phyloP scores from a whole-genome alignment of 2,113 vertebrate species.

The Vulpes vulpes region DNA sequence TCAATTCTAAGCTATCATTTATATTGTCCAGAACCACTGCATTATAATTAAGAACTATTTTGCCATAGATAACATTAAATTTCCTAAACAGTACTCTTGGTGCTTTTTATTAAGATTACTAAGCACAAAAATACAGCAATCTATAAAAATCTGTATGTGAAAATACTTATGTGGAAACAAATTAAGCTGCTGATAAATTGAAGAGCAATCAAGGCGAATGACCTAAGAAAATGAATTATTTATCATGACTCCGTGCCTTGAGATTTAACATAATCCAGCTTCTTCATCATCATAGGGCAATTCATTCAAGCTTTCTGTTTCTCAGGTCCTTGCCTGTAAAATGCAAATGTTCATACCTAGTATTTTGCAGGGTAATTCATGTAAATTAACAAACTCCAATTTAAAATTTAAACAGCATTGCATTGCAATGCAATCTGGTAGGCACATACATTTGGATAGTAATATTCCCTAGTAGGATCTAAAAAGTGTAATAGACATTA shows the following conservation, averaged over 20 bases:
- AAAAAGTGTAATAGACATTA: not conserved
- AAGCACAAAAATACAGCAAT: constrained; percentile 36
- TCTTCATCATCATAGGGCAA: constrained; percentile 18
- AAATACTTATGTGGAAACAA: constrained; percentile 64
- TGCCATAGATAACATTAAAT: constrained; percentile 58
- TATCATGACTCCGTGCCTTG: constrained; percentile 45
- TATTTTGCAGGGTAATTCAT: constrained; percentile 12
- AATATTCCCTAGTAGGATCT: not conserved
- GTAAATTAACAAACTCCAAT: constrained; percentile 59
- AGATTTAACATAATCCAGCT: constrained; percentile 9
- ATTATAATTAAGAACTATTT: constrained; percentile 76
- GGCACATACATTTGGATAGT: not conserved
- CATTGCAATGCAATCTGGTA: not conserved
- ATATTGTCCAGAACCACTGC: constrained; percentile 69
- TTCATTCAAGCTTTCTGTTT: not conserved
- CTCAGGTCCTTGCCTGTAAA: not conserved
- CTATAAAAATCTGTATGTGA: constrained; percentile 54
- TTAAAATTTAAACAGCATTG: constrained; percentile 62
- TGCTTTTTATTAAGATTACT: constrained; percentile 70
- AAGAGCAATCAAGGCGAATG: constrained; percentile 38
- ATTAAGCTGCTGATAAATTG: constrained; percentile 38
- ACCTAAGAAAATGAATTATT: constrained; percentile 61
- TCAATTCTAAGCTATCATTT: constrained; percentile 72
- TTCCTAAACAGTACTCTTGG: constrained; percentile 68
- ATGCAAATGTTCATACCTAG: not conserved